phyloP scores from a whole-genome alignment of 1,140 invertebrate genomes.

The Pantala flavescens region DNA sequence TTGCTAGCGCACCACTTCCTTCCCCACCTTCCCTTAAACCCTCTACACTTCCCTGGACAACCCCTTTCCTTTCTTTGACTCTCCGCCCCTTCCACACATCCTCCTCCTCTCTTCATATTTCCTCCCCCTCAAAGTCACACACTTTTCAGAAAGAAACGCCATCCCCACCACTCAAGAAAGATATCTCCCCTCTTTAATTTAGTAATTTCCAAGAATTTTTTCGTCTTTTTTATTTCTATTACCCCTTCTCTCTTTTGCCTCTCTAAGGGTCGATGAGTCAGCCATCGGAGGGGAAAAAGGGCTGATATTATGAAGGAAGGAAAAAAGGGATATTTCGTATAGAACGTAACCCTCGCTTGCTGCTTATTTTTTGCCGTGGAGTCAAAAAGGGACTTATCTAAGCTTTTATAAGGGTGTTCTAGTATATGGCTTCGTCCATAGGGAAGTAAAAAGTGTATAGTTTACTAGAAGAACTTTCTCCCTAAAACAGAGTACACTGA shows the following conservation, averaged over 20 bases:
- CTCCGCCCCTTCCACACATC: background rate
- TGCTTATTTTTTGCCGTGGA: no score
- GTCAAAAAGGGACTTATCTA: no score
- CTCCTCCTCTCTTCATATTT: no score
- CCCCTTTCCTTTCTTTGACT: no score
- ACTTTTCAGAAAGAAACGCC: no score
- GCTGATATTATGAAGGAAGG: background rate
- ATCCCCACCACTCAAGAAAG: background rate
- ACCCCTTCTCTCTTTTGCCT: background rate
- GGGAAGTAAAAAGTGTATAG: no score
- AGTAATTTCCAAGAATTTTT: conserved; percentile 5
- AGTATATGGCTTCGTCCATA: no score
- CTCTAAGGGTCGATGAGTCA: background rate
- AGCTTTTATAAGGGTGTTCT: no score
- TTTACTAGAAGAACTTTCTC: no score
- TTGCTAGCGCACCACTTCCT: background rate
- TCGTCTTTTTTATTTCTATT: background rate
- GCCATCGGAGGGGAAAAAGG: background rate
- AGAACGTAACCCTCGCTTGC: background rate
- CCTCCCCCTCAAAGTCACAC: no score
- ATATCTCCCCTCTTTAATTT: background rate
- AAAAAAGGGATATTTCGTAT: background rate
- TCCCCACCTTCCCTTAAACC: background rate
- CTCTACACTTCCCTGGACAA: background rate
- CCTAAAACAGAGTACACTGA: no score